phyloP scores from a whole-genome alignment of 2,113 vertebrate species.

The Aptenodytes forsteri region DNA sequence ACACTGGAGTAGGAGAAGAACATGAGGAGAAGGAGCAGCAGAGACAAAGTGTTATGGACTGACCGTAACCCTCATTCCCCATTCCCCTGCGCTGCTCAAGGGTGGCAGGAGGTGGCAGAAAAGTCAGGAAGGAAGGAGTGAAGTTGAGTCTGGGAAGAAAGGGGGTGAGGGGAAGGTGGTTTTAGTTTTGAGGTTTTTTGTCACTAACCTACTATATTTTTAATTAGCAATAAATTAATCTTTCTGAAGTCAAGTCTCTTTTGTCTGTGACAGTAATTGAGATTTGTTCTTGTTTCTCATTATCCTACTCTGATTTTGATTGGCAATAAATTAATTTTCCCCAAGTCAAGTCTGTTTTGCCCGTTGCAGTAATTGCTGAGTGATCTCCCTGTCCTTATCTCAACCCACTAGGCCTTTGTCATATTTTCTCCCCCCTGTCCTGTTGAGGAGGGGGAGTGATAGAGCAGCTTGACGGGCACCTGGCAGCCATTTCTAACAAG shows the following conservation, averaged over 20 bases:
- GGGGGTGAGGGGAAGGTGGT: neutral
- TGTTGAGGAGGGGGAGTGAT: fast-evolving
- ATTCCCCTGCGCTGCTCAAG: fast-evolving
- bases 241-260: no score
- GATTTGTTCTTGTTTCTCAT: neutral
- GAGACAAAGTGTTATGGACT: no score
- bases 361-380: neutral
- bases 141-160: neutral
- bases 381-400: neutral
- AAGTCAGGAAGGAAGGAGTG: no score
- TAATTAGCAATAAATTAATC: no score
- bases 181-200: no score
- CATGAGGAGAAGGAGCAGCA: neutral
- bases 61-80: neutral
- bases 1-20: no score
- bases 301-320: neutral
- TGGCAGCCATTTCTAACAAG: neutral
- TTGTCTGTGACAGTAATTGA: no score
- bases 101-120: no score
- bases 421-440: neutral
- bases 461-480: neutral
- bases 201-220: no score
- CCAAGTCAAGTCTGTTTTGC: neutral
- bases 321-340: neutral
- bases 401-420: neutral